Percentiles rank a stretch among this genome's conserved stretches.
These are phyloP conservation scores for Caenorhabditis auriculariae DNA, from an alignment of 2,888 invertebrate species.

Conservation along the genomic window DNA sequence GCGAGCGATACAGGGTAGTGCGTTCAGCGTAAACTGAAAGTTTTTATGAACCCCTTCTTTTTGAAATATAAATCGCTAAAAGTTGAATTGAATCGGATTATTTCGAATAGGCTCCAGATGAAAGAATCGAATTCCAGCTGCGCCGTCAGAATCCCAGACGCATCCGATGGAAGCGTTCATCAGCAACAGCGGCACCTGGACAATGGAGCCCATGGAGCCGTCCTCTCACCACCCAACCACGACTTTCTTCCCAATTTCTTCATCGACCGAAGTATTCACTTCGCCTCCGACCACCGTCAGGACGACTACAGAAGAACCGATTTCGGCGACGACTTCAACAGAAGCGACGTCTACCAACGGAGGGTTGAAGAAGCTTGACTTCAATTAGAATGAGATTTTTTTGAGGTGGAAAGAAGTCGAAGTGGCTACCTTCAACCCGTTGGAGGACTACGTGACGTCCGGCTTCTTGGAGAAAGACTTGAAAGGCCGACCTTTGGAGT, in stretches of 20 bases:
- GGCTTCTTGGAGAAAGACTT: constrained; percentile 22
- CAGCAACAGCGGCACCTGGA: constrained; percentile 18
- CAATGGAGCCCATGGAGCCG: constrained; percentile 15
- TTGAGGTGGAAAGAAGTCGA: no score
- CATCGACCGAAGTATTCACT: constrained; percentile 10
- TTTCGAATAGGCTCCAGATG: no score
- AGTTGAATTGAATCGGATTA: no score
- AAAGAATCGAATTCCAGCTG: constrained; percentile 5
- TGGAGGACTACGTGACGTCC: constrained; percentile 24
- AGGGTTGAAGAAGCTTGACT: no score
- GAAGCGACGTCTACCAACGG: constrained; percentile 3
- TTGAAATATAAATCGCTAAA: no score
- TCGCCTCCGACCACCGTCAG: constrained; percentile 7
- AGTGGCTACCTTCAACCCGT: constrained; percentile 13
- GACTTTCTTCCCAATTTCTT: constrained; percentile 4
- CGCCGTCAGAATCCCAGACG: constrained; percentile 5
- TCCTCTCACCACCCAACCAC: constrained; percentile 5
- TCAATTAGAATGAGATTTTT: no score
- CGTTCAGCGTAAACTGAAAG: no score
- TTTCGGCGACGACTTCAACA: constrained; percentile 6
- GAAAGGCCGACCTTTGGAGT: no score
- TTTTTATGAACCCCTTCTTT: no score
- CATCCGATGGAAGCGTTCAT: constrained; percentile 10
- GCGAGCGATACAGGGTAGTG: no score
- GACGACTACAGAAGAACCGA: background rate